Evolutionary conservation across 2,888 invertebrate species (phyloP).

Genomic region (Magallana nippona): DNA sequence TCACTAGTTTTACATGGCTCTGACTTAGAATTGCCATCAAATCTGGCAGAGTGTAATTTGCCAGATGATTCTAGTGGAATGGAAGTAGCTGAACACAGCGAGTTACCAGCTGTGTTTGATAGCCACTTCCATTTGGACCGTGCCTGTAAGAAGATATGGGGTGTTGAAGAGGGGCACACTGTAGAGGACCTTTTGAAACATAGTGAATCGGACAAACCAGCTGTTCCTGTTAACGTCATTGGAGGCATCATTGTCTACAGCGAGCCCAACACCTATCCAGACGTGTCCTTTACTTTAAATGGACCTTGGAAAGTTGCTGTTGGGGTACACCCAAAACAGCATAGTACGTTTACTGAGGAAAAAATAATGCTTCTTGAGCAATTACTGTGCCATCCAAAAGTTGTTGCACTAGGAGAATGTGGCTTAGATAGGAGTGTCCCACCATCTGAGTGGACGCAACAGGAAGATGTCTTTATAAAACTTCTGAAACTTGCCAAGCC

Average conservation of each 20-base stretch:
- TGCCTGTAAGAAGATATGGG: background rate
- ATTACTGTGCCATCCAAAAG: constrained; percentile 20
- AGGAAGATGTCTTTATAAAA: background rate
- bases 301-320: constrained; percentile 34
- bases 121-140: constrained; percentile 34
- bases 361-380: constrained; percentile 4
- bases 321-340: constrained; percentile 34
- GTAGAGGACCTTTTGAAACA: constrained; percentile 14
- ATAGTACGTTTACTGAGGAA: constrained; percentile 2
- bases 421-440: background rate
- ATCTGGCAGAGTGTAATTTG: background rate
- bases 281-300: background rate
- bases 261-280: constrained; percentile 31
- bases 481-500: constrained; percentile 13
- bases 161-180: background rate
- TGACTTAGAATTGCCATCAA: background rate
- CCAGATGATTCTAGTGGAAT: background rate
- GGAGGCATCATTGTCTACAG: constrained; percentile 28
- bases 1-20: no score
- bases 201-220: constrained; percentile 25
- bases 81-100: background rate
- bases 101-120: constrained; percentile 30
- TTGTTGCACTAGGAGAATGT: constrained; percentile 30
- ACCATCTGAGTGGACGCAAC: constrained; percentile 10
- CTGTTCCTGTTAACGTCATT: constrained; percentile 10